Base-by-base conservation (phyloP, 2,888 invertebrate genomes). In the Philhelius pedissequus region DNA sequence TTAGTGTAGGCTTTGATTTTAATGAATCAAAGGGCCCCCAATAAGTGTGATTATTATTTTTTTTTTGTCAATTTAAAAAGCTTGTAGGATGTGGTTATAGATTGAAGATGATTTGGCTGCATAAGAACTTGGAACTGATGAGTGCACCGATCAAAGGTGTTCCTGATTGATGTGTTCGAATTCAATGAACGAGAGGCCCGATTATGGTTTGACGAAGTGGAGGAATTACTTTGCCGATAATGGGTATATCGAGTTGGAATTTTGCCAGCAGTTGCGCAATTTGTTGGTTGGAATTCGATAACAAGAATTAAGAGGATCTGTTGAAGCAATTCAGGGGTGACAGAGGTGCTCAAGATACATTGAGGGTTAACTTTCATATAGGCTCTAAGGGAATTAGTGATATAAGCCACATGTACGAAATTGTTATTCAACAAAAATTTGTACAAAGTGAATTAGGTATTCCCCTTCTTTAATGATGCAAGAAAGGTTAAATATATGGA, bases 1-100 rank as follows among this genome's bases (percentile, higher is more conserved):
- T 84, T 84, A 84, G 60, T 60, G 58, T 66, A 69, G 64, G 71
- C 52, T 71, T 70, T 66, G 35, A 50, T 62, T 78, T 84, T 79
- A 84, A 84, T 79, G 83, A 84, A 66, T 22, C 58, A 35, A 15
- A 40, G 60, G 50, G 20, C 35, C 20, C 4, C 20, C 66, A 40
- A 68, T 22, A 43, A 38, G 60, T 20, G 48, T 8, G 69, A 56
- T 66, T 75, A 32, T 15, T 25, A 52, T 8, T 18, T 27, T 1
- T 30, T 25, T 38, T 15, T 18, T 25, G 3, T 3, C 6, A 30
- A 13, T 32, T 18, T 62, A 11, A 13, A 35, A n/a, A 62, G 25
- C 45, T 64, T 52, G 40, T 45, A 18, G 48, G 22, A 50, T 32
- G 43, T 38, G 48, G 66, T 45, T 27, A 62, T 32, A 27, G 25